Evolutionary conservation across 2,113 vertebrate genomes (phyloP).

Genomic region (Willisornis vidua): DNA sequence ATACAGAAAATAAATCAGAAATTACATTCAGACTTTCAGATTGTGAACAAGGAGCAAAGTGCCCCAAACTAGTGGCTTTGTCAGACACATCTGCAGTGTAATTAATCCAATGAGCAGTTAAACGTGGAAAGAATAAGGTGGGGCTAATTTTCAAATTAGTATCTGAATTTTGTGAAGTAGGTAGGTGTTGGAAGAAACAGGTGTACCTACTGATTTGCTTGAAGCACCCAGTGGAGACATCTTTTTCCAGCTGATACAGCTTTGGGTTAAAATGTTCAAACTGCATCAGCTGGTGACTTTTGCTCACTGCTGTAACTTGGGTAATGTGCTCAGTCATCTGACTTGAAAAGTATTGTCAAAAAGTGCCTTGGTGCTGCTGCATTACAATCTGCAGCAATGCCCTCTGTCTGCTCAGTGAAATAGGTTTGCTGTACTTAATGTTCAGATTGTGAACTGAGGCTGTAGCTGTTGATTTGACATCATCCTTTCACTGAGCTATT

Average conservation of each 20-base stretch:
- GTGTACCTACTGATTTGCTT: background rate
- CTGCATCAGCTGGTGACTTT: background rate
- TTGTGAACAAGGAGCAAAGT: background rate
- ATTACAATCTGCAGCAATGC: background rate
- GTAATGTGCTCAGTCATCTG: background rate
- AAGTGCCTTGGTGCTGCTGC: background rate
- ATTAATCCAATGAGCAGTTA: background rate
- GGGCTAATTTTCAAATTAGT: background rate
- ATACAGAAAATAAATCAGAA: background rate
- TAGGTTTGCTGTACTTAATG: constrained; percentile 31
- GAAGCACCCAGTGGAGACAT: background rate
- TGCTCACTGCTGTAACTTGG: background rate
- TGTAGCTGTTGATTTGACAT: constrained; percentile 60
- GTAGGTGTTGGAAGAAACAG: background rate
- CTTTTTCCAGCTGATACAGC: background rate
- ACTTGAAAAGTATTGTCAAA: background rate
- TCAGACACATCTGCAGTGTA: background rate
- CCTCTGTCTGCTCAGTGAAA: background rate
- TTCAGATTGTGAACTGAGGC: constrained; percentile 60
- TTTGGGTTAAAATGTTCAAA: background rate
- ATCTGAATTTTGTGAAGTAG: background rate
- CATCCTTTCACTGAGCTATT: constrained; percentile 53
- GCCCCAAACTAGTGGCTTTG: background rate
- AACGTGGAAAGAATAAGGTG: background rate
- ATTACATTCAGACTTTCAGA: background rate